Percentiles rank a stretch among this genome's conserved stretches.
These are phyloP conservation scores for Synanthedon formicaeformis DNA, from an alignment of 2,888 invertebrate species.

Conservation along the genomic window DNA sequence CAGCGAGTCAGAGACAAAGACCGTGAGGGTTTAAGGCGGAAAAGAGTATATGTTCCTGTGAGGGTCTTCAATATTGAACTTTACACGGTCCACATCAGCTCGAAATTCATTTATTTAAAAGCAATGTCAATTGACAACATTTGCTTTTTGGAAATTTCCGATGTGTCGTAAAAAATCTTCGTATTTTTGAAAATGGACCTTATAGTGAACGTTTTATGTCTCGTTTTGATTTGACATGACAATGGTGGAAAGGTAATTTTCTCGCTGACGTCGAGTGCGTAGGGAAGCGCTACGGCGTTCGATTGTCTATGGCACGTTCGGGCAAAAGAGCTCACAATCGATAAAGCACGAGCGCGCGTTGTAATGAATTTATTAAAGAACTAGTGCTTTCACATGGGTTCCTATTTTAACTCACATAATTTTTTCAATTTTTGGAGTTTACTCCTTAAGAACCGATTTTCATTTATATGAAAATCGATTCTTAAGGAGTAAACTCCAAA, in stretches of 20 bases:
- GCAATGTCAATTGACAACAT: constrained; percentile 33
- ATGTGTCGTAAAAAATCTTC: constrained; percentile 13
- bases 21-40: constrained; percentile 36
- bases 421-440: no score
- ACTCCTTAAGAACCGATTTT: no score
- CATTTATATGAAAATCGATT: no score
- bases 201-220: constrained; percentile 3
- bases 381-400: constrained; percentile 13
- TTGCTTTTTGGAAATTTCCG: constrained; percentile 37
- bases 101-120: constrained; percentile 20
- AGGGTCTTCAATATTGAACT: constrained; percentile 3
- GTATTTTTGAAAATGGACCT: constrained; percentile 13
- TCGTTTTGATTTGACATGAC: constrained; percentile 9
- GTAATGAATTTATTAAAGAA: constrained; percentile 67
- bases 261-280: constrained; percentile 35
- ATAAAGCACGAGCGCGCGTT: constrained; percentile 68
- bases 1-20: constrained; percentile 68
- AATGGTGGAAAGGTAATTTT: constrained; percentile 16
- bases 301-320: constrained; percentile 68
- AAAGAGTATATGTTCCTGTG: constrained; percentile 32
- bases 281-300: constrained; percentile 63
- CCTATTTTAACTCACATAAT: not conserved
- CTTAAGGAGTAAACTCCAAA: no score
- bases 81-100: constrained; percentile 20
- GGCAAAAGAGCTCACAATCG: constrained; percentile 64